phyloP scores from a whole-genome alignment of 1,140 invertebrate genomes.

The Drosophila willistoni region DNA sequence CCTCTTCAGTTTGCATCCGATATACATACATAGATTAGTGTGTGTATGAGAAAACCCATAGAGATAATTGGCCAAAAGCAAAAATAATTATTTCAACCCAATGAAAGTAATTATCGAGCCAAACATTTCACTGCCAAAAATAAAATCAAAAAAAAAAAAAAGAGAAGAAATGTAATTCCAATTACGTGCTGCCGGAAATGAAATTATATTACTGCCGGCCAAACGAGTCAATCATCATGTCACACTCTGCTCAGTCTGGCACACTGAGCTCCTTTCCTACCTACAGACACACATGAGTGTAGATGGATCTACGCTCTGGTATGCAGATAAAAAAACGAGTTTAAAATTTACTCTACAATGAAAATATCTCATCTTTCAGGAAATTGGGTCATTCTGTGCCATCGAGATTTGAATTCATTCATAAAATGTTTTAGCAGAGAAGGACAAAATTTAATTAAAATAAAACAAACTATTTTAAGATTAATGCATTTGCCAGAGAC shows the following conservation, averaged over 20 bases:
- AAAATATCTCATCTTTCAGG: not conserved
- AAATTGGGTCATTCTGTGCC: not conserved
- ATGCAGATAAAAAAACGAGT: constrained; percentile 28
- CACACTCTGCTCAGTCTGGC: constrained; percentile 32
- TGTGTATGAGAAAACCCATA: constrained; percentile 29
- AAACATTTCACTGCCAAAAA: constrained; percentile 73
- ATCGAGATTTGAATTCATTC: not conserved
- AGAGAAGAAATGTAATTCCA: constrained; percentile 56
- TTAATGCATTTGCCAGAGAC: too few species aligned
- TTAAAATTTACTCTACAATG: not conserved
- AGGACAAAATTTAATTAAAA: not conserved
- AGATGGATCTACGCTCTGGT: constrained; percentile 51
- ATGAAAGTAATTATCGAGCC: constrained; percentile 48
- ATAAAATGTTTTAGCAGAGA: not conserved
- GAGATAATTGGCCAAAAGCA: constrained; percentile 38
- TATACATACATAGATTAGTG: constrained; percentile 43
- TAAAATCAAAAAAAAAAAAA: constrained; percentile 37
- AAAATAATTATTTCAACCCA: constrained; percentile 53
- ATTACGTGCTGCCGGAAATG: constrained; percentile 74
- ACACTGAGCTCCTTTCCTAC: constrained; percentile 29
- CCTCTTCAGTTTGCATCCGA: constrained; percentile 66
- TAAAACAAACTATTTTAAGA: not conserved
- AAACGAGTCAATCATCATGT: constrained; percentile 59
- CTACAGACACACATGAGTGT: constrained; percentile 1
- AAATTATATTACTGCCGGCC: constrained; percentile 41